These are phyloP conservation scores for Protomyctophum bolini DNA, from an alignment of 2,113 vertebrate species.

Conservation along the genomic window DNA sequence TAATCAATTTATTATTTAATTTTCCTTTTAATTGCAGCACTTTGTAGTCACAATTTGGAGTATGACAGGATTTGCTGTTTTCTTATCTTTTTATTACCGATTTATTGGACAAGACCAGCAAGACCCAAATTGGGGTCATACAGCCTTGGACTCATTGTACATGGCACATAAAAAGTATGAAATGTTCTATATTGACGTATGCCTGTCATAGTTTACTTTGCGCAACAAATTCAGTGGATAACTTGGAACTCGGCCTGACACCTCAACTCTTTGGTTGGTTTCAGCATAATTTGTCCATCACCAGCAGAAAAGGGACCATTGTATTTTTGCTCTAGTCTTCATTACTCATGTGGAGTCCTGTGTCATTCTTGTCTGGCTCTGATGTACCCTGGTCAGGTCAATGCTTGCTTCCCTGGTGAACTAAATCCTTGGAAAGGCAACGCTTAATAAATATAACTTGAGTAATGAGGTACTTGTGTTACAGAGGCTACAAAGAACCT, in stretches of 20 bases:
- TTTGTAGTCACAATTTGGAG: background rate
- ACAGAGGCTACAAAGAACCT: background rate
- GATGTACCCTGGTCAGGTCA: background rate
- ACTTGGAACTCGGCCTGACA: background rate
- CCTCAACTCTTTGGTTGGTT: background rate
- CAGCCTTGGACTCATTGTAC: too few relatives aligned
- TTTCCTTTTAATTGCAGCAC: background rate
- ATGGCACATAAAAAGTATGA: too few relatives aligned
- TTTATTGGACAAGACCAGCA: background rate
- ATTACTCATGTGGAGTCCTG: background rate
- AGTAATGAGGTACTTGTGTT: background rate
- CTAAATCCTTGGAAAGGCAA: background rate
- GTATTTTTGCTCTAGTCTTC: background rate
- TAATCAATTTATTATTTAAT: background rate
- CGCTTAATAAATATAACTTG: background rate
- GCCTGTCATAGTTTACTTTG: too few relatives aligned
- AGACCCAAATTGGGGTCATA: too few relatives aligned
- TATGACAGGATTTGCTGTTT: background rate
- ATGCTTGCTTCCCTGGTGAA: background rate
- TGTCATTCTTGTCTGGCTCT: background rate
- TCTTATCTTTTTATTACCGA: background rate
- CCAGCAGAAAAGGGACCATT: conserved; percentile 19
- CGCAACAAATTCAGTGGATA: too few relatives aligned
- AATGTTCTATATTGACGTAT: too few relatives aligned
- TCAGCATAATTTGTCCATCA: background rate